Evolutionary conservation across 2,888 invertebrate species (phyloP).

Genomic region (Aleiodes alternator): DNA sequence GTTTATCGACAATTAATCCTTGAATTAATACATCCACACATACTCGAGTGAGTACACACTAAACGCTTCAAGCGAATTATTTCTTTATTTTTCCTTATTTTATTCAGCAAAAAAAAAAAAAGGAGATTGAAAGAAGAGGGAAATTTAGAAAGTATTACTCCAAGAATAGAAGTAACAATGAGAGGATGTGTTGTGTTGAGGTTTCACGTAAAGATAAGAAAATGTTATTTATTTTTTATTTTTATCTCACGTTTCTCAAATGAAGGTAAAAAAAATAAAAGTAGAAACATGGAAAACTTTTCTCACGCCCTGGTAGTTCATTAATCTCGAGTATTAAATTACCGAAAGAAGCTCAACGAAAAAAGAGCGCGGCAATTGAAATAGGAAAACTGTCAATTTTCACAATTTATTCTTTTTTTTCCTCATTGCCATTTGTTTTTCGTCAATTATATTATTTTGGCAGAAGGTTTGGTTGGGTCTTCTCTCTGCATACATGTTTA

Average conservation of each 20-base stretch:
- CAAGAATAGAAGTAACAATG: conserved; percentile 10
- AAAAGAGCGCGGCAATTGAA: neutral
- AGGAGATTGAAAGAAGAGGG: neutral
- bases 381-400: neutral
- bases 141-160: conserved; percentile 22
- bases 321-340: conserved; percentile 20
- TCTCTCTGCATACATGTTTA: neutral
- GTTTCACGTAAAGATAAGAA: conserved; percentile 26
- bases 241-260: conserved; percentile 7
- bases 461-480: conserved; percentile 20
- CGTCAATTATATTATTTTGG: conserved; percentile 13
- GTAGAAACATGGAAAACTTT: conserved; percentile 3
- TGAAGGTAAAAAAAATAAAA: neutral
- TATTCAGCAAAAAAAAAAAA: neutral
- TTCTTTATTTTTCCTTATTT: neutral
- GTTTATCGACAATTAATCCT: neutral
- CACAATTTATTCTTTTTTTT: neutral
- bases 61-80: conserved; percentile 4
- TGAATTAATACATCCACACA: neutral
- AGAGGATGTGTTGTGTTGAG: conserved; percentile 18
- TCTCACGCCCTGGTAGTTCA: conserved; percentile 11
- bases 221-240: neutral
- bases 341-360: neutral
- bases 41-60: neutral
- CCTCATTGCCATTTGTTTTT: neutral